These are phyloP conservation scores for Panorpa germanica DNA, from an alignment of 2,888 invertebrate genomes.

Conservation along the genomic window DNA sequence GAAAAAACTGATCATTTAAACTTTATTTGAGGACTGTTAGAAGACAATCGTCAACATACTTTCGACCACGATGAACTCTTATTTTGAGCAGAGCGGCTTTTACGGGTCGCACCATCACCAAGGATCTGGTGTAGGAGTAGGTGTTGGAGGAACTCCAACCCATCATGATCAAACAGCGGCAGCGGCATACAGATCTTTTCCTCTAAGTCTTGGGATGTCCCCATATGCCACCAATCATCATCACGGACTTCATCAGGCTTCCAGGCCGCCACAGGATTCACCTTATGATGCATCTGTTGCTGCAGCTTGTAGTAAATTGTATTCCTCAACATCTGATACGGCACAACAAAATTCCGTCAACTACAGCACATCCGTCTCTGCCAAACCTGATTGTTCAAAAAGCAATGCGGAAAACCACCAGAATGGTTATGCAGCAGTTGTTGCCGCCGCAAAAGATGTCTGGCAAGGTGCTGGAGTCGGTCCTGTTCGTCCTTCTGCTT, in stretches of 20 bases:
- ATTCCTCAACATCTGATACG: slow-evolving; percentile 42
- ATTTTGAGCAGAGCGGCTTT: slow-evolving; percentile 91
- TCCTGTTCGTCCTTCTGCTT: slow-evolving; percentile 69
- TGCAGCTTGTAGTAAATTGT: slow-evolving; percentile 65
- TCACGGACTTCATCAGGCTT: slow-evolving; percentile 48
- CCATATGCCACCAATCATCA: slow-evolving; percentile 68
- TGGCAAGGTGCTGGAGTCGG: slow-evolving; percentile 45
- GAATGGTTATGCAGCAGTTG: slow-evolving; percentile 45
- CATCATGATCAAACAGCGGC: slow-evolving; percentile 58
- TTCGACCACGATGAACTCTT: slow-evolving; percentile 98
- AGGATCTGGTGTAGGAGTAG: slow-evolving; percentile 42
- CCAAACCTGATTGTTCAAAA: slow-evolving; percentile 64
- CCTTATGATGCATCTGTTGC: slow-evolving; percentile 82
- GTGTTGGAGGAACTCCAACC: slow-evolving; percentile 36
- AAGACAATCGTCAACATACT: too few species aligned
- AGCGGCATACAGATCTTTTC: slow-evolving; percentile 64
- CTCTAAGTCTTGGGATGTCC: slow-evolving; percentile 66
- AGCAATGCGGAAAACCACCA: too few species aligned
- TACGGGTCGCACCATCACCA: slow-evolving; percentile 84
- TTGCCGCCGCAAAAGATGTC: slow-evolving; percentile 49
- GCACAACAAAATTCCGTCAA: slow-evolving; percentile 37
- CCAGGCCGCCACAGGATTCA: slow-evolving; percentile 72
- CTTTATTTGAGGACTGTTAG: too few species aligned
- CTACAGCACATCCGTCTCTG: slow-evolving; percentile 31
- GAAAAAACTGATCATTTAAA: too few species aligned